These are phyloP conservation scores for Strix aluco DNA, from an alignment of 2,113 vertebrate genomes.

Conservation along the genomic window DNA sequence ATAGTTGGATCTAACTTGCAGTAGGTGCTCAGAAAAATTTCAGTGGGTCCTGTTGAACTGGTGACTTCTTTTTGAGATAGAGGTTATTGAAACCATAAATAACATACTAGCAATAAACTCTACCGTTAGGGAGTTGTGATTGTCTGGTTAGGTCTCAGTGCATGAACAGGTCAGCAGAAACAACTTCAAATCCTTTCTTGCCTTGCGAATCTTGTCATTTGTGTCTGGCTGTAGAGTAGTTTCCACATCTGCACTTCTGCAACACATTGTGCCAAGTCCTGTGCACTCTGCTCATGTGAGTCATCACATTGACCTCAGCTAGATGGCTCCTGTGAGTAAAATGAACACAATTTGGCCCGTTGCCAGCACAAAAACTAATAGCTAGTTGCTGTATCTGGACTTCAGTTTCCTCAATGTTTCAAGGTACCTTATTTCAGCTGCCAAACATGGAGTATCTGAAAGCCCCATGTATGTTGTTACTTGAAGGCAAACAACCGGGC, in stretches of 20 bases:
- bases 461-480: neutral
- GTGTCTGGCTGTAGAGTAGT: neutral
- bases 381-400: conserved; percentile 1
- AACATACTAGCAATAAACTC: neutral
- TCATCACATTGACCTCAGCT: neutral
- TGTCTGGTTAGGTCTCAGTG: neutral
- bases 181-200: neutral
- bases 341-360: neutral
- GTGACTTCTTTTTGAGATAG: neutral
- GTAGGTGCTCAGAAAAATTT: neutral
- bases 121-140: neutral
- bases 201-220: neutral
- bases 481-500: conserved; percentile 3
- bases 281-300: conserved; percentile 20
- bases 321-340: conserved; percentile 37
- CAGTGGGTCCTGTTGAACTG: neutral
- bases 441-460: conserved; percentile 11
- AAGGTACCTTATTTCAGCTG: conserved; percentile 51
- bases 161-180: neutral
- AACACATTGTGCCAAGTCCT: conserved; percentile 13
- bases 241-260: conserved; percentile 65
- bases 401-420: conserved; percentile 33
- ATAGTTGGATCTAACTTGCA: neutral
- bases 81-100: conserved; percentile 30
- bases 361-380: conserved; percentile 14